Base-by-base conservation (phyloP, 2,797 vertebrate species). In the Apogon talboti region DNA sequence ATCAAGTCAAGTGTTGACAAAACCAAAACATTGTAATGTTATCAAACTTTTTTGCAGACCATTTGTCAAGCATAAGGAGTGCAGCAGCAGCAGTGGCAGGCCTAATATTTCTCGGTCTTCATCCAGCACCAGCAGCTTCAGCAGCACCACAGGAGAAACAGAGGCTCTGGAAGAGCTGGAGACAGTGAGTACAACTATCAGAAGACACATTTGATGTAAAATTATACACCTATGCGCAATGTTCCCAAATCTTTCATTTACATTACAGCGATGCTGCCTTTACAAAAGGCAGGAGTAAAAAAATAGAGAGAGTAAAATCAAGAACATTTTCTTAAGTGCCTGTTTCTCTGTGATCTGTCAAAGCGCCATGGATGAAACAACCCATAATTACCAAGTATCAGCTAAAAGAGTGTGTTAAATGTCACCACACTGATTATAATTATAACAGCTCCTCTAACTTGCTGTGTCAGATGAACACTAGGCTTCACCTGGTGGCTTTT, bases 91-190 rank as follows among this genome's bases (percentile, higher is more conserved):
- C 0, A 91, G 78, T 19, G 45, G 83, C 70, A 91, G 95, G 7
- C 92, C 94, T 1, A 97, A 97, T 91, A 97, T 99, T 89, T 99
- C 98, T 6, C 96, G 96, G 6, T 99, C 97, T 6, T 98, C 96
- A 24, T 98, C 98, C 7, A 98, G 96, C 91, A 98, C 97, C 87
- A 98, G 96, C 93, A 99, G 98, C 91, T 98, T 99, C 91, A 96
- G 98, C 93, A 98, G 97, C 93, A 95, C 96, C 0, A 94, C 97
- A 0, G 98, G 96, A 24, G 97, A 98, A 76, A 95, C 95, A 0
- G 97, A 99, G 83, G 92, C 87, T 49, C 88, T 96, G 92, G 97
- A 98, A 75, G 98, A 99, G 44, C 94, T 95, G 11, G 97, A 99
- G 63, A 81, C 92, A 75, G 96, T 94, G 62, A 88, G 87, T 55